Percentiles rank a stretch among this genome's conserved stretches.
Evolutionary conservation across 1,140 invertebrate species (phyloP).

Genomic region (Liolophura sinensis): DNA sequence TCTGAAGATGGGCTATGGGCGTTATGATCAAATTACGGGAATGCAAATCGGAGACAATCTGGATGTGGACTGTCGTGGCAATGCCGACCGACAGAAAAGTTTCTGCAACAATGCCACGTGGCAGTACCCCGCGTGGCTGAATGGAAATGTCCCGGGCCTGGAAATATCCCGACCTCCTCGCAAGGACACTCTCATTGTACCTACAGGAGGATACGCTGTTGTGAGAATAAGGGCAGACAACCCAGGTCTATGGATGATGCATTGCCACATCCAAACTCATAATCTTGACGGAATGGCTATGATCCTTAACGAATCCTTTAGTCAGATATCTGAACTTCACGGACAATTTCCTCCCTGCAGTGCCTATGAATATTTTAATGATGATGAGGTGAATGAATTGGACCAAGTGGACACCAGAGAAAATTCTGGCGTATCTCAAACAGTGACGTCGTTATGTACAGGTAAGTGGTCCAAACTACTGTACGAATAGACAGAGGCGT

Average conservation of each 20-base stretch:
- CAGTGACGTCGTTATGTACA: too few species aligned
- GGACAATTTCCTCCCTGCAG: constrained; percentile 31
- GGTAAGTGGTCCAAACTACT: too few species aligned
- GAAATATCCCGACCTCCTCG: constrained; percentile 63
- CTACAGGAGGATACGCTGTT: constrained; percentile 69
- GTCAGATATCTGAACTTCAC: constrained; percentile 19
- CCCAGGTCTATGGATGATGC: constrained; percentile 30
- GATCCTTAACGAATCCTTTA: constrained; percentile 18
- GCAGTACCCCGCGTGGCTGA: constrained; percentile 30
- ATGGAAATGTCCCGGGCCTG: constrained; percentile 24
- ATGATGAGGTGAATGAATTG: too few species aligned
- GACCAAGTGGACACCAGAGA: too few species aligned
- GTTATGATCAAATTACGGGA: constrained; percentile 38
- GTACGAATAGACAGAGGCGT: too few species aligned
- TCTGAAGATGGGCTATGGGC: constrained; percentile 62
- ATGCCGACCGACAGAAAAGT: constrained; percentile 9
- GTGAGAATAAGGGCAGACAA: constrained; percentile 66
- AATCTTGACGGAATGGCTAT: constrained; percentile 29
- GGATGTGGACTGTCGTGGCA: constrained; percentile 23
- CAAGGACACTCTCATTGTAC: constrained; percentile 74
- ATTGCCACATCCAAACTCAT: constrained; percentile 31
- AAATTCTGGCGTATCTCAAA: too few species aligned
- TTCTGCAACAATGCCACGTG: constrained; percentile 41
- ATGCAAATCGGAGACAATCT: constrained; percentile 34
- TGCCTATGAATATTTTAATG: background rate